These are phyloP conservation scores for Bombycilla garrulus DNA, from an alignment of 2,113 vertebrate genomes.

Conservation along the genomic window DNA sequence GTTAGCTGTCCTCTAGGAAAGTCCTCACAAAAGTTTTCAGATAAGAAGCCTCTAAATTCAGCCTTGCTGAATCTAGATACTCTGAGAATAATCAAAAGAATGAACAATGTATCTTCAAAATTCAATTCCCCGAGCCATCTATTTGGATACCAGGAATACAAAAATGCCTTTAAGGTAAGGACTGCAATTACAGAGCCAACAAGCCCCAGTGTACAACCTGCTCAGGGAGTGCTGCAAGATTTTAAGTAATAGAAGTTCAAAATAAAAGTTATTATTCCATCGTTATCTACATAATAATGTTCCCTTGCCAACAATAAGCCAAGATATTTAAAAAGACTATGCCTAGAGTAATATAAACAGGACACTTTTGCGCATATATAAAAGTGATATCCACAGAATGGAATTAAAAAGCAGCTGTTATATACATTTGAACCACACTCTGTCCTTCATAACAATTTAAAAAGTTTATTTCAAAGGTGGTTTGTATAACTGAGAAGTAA, in stretches of 20 bases:
- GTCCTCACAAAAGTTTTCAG: neutral
- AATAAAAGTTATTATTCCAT: conserved; percentile 48
- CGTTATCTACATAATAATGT: conserved; percentile 33
- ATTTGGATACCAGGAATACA: neutral
- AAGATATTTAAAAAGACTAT: conserved; percentile 41
- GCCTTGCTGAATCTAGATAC: neutral
- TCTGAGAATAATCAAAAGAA: conserved; percentile 19
- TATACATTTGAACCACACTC: neutral
- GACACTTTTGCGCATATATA: conserved; percentile 25
- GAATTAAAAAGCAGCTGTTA: conserved; percentile 13
- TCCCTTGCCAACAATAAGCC: conserved; percentile 26
- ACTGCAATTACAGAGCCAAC: conserved; percentile 37
- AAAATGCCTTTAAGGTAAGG: conserved; percentile 38
- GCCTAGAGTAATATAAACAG: conserved; percentile 36
- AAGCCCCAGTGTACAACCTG: neutral
- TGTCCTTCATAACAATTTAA: conserved; percentile 1
- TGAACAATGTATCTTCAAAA: neutral
- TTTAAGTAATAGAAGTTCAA: conserved; percentile 51
- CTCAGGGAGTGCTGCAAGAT: conserved; percentile 10
- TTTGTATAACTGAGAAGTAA: neutral
- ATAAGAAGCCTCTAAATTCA: neutral
- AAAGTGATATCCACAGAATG: conserved; percentile 14
- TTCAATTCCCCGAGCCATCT: neutral
- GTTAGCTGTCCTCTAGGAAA: neutral
- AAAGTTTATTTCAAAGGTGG: neutral